These are phyloP conservation scores for Aporrectodea caliginosa DNA, from an alignment of 1,140 invertebrate species.

Conservation along the genomic window DNA sequence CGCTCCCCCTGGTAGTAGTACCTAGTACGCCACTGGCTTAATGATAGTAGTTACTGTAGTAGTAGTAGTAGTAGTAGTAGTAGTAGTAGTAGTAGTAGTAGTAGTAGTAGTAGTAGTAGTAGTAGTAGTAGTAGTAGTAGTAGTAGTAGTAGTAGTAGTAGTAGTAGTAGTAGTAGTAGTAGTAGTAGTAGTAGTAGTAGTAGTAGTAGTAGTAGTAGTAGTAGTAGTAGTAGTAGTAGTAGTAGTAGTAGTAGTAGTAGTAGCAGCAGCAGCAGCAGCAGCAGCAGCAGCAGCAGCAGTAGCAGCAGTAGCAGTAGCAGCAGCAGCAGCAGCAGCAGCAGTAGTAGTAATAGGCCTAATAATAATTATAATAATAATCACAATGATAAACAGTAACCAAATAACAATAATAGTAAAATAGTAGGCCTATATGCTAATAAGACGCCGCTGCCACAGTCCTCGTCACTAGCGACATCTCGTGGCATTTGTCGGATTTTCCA, in stretches of 20 bases:
- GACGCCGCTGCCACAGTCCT: too few species aligned
- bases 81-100: constrained; percentile 29
- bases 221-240: constrained; percentile 28
- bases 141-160: constrained; percentile 29
- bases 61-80: constrained; percentile 29
- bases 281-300: constrained; percentile 13
- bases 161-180: constrained; percentile 29
- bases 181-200: constrained; percentile 27
- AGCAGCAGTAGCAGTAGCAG: constrained; percentile 19
- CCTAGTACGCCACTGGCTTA: too few species aligned
- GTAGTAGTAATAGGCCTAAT: constrained; percentile 22
- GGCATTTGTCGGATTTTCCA: too few species aligned
- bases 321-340: constrained; percentile 13
- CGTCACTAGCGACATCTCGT: too few species aligned
- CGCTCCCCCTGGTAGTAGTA: too few species aligned
- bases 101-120: constrained; percentile 28
- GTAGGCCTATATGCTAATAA: too few species aligned
- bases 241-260: constrained; percentile 24
- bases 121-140: constrained; percentile 29
- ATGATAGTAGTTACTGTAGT: too few species aligned
- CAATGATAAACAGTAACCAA: too few species aligned
- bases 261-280: constrained; percentile 3
- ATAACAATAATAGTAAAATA: too few species aligned
- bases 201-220: constrained; percentile 28
- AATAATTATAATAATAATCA: too few species aligned